phyloP scores from a whole-genome alignment of 2,113 vertebrate species.

The Rhineura floridana region DNA sequence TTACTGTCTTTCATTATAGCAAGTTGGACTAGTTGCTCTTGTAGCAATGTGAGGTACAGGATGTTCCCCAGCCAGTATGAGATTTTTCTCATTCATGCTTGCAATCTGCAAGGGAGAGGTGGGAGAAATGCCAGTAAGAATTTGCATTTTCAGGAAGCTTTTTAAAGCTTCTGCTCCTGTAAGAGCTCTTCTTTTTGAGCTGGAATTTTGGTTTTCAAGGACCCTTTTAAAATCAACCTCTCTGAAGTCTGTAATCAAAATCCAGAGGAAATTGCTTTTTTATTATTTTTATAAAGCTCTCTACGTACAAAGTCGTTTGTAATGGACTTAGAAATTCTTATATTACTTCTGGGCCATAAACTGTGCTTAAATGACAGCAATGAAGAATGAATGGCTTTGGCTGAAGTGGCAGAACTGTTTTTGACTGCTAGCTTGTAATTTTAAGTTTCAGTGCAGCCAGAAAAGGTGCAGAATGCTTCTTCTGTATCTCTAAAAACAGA shows the following conservation, averaged over 20 bases:
- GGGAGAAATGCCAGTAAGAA: neutral
- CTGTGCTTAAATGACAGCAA: neutral
- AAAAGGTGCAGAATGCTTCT: too few species aligned
- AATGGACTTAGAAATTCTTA: neutral
- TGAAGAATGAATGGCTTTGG: neutral
- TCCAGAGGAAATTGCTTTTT: neutral
- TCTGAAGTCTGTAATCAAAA: neutral
- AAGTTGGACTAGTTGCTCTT: neutral
- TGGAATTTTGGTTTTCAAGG: conserved; percentile 8
- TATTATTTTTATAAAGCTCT: neutral
- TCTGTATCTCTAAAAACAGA: neutral
- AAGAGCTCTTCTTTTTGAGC: neutral
- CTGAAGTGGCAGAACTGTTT: neutral
- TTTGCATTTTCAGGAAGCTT: neutral
- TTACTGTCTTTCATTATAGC: neutral
- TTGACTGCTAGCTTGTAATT: accelerated
- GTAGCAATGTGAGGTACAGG: neutral
- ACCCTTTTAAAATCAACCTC: neutral
- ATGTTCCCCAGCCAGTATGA: neutral
- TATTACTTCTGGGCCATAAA: neutral
- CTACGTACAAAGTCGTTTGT: neutral
- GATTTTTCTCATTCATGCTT: neutral
- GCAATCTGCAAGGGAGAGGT: neutral
- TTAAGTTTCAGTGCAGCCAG: neutral
- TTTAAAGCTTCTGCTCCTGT: neutral